Evolutionary conservation across 1,140 invertebrate species (phyloP).

Genomic region (Xylocopa sonorina): DNA sequence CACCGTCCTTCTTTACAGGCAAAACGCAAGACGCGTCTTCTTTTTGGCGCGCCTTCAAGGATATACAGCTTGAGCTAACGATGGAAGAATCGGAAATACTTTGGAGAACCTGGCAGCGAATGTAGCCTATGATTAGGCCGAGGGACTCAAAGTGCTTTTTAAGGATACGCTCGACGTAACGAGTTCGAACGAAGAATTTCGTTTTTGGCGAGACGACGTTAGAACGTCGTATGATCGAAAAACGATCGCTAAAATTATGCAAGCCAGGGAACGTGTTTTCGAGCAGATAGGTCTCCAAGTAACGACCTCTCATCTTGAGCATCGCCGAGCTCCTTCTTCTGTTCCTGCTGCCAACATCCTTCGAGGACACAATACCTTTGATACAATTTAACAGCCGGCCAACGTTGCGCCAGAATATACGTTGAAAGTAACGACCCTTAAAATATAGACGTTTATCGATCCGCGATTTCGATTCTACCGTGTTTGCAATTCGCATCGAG

Average conservation of each 20-base stretch:
- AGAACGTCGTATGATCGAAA: background rate
- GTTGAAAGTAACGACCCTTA: conserved; percentile 48
- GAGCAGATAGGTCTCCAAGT: conserved; percentile 55
- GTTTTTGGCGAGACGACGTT: conserved; percentile 16
- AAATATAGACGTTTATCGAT: conserved; percentile 30
- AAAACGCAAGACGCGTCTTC: background rate
- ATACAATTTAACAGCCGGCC: conserved; percentile 13
- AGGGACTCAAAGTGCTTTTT: conserved; percentile 41
- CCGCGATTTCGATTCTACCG: background rate
- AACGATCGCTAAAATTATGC: conserved; percentile 9
- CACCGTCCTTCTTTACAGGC: background rate
- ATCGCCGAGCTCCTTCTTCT: conserved; percentile 6
- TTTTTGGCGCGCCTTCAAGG: background rate
- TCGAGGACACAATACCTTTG: background rate
- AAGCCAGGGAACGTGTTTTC: background rate
- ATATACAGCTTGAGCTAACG: background rate
- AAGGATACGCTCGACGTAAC: conserved; percentile 47
- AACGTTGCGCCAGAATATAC: conserved; percentile 32
- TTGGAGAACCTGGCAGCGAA: conserved; percentile 33
- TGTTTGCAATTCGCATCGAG: background rate
- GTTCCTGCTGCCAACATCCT: too few species aligned
- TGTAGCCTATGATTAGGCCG: conserved; percentile 24
- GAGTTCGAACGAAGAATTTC: conserved; percentile 29
- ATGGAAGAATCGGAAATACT: conserved; percentile 14
- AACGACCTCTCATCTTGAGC: conserved; percentile 49